A percentile compares a stretch with the other conserved stretches of the same genome.
phyloP scores from a whole-genome alignment of 2,797 vertebrate species.

The Otolemur crassicaudatus region DNA sequence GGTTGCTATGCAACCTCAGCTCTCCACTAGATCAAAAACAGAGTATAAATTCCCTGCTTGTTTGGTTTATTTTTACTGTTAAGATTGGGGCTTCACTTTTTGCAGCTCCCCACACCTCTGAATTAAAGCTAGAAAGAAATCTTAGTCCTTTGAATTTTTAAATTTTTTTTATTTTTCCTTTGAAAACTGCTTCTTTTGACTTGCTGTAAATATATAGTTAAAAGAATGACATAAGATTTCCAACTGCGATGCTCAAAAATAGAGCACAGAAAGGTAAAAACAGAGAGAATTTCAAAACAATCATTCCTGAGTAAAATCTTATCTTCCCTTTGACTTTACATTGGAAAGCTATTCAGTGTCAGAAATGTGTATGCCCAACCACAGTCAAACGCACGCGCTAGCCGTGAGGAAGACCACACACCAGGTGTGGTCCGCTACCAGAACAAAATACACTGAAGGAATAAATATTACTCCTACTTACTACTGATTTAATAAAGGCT shows the following conservation, averaged over 20 bases:
- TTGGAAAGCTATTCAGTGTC: constrained; percentile 9
- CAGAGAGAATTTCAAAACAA: neutral
- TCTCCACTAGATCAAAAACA: neutral
- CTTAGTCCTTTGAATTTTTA: neutral
- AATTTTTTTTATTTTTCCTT: neutral
- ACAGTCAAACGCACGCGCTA: neutral
- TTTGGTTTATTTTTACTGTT: neutral
- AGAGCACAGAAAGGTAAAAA: neutral
- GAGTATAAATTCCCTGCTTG: neutral
- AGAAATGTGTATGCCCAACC: neutral
- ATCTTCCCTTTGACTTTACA: neutral
- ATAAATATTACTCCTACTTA: constrained; percentile 8
- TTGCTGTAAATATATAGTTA: neutral
- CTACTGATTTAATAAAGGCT: constrained; percentile 32
- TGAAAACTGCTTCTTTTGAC: neutral
- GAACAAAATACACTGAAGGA: neutral
- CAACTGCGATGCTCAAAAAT: neutral
- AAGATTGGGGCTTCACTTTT: neutral
- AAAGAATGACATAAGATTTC: neutral
- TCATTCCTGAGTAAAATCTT: neutral
- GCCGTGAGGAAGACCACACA: neutral
- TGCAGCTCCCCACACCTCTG: neutral
- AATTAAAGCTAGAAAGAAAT: neutral
- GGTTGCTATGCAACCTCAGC: neutral
- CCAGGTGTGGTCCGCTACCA: neutral